Base-by-base conservation (phyloP, 1,140 invertebrate species). In the Leguminivora glycinivorella region DNA sequence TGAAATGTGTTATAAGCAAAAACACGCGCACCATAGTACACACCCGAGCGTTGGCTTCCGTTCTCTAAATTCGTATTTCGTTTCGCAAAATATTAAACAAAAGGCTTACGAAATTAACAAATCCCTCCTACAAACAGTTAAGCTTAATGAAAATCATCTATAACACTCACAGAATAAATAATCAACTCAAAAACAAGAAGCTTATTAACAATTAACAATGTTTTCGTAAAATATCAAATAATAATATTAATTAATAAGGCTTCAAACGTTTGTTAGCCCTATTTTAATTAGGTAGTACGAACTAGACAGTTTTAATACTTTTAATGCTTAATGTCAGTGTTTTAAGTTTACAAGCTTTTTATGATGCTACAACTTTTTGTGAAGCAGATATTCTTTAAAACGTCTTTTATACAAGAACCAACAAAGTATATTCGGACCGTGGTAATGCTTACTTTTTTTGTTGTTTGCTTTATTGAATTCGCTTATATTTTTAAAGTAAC, bases 211-310 rank as follows among this genome's bases (percentile, higher is more conserved):
- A 5, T 60, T 25, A 7, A 29, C 56, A 52, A 52, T 60, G 56
- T 60, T 60, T 52, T 26, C 56, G 56, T 29, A 29, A 29, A 29
- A 60, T 60, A 26, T n/a, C n/a, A n/a, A n/a, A n/a, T n/a, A n/a
- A n/a, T n/a, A n/a, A n/a, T 29, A 29, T 9, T n/a, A 63, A 63
- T 34, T 34, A 63, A 29, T 29, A 63, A 34, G 25, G 26, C 29
- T 63, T 22, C 17, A 29, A 58, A 29, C n/a, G 29, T 34, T 34
- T 63, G 14, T 7, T 60, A 10, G 25, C 47, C 47, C 6, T 60
- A 29, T 31, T 17, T n/a, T 29, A 29, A 9, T 63, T 63, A 58
- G 25, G 25, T 26, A 29, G n/a, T n/a, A 34, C n/a, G 7, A 63
- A 19, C 58, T 63, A 14, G 58, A n/a, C 25, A n/a, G 24, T 63